Percentiles rank a stretch among this genome's conserved stretches.
Conservation (phyloP, 2,888 invertebrate species). For the Trichopoda pennipes region DNA sequence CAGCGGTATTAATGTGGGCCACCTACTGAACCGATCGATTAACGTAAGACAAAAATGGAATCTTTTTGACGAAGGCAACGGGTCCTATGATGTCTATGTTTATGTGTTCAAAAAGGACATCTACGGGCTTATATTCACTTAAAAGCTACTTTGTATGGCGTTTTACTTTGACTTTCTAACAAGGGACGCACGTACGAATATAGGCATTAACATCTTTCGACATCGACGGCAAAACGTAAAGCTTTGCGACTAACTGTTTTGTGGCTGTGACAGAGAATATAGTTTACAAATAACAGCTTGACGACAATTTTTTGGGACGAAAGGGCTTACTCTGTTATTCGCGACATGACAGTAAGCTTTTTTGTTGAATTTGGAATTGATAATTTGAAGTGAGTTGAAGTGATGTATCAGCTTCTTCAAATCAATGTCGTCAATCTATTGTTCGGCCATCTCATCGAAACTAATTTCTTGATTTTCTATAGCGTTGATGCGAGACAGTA, state of each 20-base stretch:
- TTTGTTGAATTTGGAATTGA: background rate
- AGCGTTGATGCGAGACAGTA: slow-evolving; percentile 2
- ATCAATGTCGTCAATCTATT: background rate
- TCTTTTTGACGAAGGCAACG: background rate
- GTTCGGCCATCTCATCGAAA: slow-evolving; percentile 16
- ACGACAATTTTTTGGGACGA: too few relatives aligned
- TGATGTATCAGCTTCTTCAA: background rate
- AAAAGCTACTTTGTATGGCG: background rate
- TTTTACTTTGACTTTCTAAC: background rate
- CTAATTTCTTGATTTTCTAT: background rate
- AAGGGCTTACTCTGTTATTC: slow-evolving; percentile 30
- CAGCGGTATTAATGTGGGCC: slow-evolving; percentile 65
- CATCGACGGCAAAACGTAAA: too few relatives aligned
- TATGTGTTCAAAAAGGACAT: slow-evolving; percentile 74
- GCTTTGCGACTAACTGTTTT: too few relatives aligned
- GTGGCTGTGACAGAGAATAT: too few relatives aligned
- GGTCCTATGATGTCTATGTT: slow-evolving; percentile 78
- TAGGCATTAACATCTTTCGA: background rate
- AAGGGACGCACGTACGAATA: background rate
- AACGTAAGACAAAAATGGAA: slow-evolving; percentile 14
- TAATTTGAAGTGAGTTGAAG: background rate
- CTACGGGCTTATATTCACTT: background rate
- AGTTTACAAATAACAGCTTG: too few relatives aligned
- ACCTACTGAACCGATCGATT: background rate
- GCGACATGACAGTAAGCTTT: background rate